Base-by-base conservation (phyloP, 1,140 invertebrate genomes). In the Drosophila sproati region DNA sequence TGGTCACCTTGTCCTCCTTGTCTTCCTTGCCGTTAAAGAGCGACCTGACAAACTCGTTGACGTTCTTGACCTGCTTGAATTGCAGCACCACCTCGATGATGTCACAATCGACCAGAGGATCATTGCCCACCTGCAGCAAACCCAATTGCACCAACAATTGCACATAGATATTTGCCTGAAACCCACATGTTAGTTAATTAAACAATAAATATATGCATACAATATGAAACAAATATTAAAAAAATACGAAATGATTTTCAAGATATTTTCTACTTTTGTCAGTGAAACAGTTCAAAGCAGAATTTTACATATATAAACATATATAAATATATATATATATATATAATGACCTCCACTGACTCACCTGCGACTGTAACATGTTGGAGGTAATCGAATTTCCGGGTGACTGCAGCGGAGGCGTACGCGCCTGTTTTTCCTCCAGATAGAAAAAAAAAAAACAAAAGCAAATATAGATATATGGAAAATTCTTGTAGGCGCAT, bases 61-160 rank as follows among this genome's bases (percentile, higher is more conserved):
- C 29, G 32, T 91, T 85, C 32, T 69, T 91, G 1, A 91, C 59
- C 51, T 82, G 63, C 50, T 86, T 92, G 20, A 92, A 69, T 12
- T 88, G 85, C 34, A 92, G 51, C 41, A 85, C 76, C 12, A 92
- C 87, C 29, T 82, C 79, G 29, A 91, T 80, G 8, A 91, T 91
- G 51, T 92, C 91, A 55, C 86, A 89, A 43, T 92, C 91, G 7
- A 91, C 51, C 31, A 82, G 45, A 4, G 91, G 91, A 70, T 92
- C 77, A 52, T 91, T 92, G 52, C 91, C 91, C 51, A 92, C 86
- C 52, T 92, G 91, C 34, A 92, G 79, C 41, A 91, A 70, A 6
- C 91, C 91, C 66, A 88, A 43, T 48, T 92, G 78, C 62, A 88
- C 73, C 39, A 92, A 63, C 5, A 85, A 85, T 48, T 92, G 83